A percentile compares a stretch with the other conserved stretches of the same genome.
phyloP scores from a whole-genome alignment of 2,888 invertebrate species.

The Acronicta alni region DNA sequence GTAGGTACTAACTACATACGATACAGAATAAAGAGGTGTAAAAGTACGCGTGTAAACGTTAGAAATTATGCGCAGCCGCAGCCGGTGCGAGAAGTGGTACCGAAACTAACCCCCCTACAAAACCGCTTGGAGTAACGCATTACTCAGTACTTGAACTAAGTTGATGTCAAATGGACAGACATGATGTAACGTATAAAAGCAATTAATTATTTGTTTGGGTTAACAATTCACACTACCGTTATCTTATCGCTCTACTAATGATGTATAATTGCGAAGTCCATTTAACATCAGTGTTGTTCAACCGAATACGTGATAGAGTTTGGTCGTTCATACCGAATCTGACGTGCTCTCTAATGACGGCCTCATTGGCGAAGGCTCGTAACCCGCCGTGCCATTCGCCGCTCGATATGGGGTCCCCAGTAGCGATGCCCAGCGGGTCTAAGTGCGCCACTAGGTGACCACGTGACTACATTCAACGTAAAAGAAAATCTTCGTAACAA shows the following conservation, averaged over 20 bases:
- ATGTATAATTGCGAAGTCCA: constrained; percentile 55
- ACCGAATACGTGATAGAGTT: constrained; percentile 66
- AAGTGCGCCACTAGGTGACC: constrained; percentile 97
- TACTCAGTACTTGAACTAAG: constrained; percentile 61
- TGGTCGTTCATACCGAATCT: constrained; percentile 85
- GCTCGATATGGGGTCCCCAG: constrained; percentile 90
- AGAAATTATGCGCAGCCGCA: constrained; percentile 41
- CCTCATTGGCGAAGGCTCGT: constrained; percentile 86
- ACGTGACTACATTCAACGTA: constrained; percentile 91
- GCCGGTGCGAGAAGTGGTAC: constrained; percentile 63
- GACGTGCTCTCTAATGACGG: constrained; percentile 87
- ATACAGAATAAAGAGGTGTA: constrained; percentile 42
- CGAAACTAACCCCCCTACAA: constrained; percentile 68
- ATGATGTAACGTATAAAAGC: constrained; percentile 29
- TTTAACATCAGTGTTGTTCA: constrained; percentile 71
- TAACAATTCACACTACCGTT: constrained; percentile 27
- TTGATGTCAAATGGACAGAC: constrained; percentile 62
- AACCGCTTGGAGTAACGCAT: constrained; percentile 58
- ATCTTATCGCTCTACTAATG: constrained; percentile 47
- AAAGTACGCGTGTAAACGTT: constrained; percentile 49
- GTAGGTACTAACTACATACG: constrained; percentile 53
- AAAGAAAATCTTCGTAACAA: constrained; percentile 60
- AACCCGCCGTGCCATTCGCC: constrained; percentile 86
- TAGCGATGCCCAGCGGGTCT: constrained; percentile 97
- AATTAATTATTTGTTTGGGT: constrained; percentile 48